These are phyloP conservation scores for Ennomos quercinarius DNA, from an alignment of 2,888 invertebrate genomes.

Conservation along the genomic window DNA sequence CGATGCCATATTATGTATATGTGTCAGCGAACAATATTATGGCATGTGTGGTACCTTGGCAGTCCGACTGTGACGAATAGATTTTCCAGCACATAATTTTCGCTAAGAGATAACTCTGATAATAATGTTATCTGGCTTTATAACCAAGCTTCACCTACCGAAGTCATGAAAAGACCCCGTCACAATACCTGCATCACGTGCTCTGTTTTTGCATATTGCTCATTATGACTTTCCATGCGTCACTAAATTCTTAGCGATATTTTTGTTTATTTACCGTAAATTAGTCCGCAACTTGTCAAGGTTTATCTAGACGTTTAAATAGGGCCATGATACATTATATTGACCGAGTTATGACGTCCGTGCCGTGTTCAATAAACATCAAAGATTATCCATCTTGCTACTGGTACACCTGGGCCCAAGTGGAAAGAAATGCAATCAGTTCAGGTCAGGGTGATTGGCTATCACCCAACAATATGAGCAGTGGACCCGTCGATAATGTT, in stretches of 20 bases:
- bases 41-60: no score
- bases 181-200: constrained; percentile 28
- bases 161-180: constrained; percentile 17
- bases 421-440: no score
- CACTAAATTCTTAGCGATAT: constrained; percentile 50
- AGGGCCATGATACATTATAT: constrained; percentile 45
- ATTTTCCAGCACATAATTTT: constrained; percentile 10
- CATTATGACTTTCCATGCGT: constrained; percentile 60
- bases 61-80: constrained; percentile 8
- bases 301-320: constrained; percentile 72
- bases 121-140: constrained; percentile 17
- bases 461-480: no score
- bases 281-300: constrained; percentile 71
- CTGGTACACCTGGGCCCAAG: no score
- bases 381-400: no score
- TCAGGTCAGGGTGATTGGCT: no score
- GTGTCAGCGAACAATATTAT: no score
- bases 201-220: constrained; percentile 25
- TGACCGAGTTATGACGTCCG: constrained; percentile 47
- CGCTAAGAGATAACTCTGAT: constrained; percentile 6
- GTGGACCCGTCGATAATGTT: background rate
- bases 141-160: constrained; percentile 4
- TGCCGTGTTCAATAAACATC: constrained; percentile 27
- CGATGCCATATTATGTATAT: no score
- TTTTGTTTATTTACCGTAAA: constrained; percentile 65